Conservation (phyloP, 2,888 invertebrate species). For the Lathronympha strigana region DNA sequence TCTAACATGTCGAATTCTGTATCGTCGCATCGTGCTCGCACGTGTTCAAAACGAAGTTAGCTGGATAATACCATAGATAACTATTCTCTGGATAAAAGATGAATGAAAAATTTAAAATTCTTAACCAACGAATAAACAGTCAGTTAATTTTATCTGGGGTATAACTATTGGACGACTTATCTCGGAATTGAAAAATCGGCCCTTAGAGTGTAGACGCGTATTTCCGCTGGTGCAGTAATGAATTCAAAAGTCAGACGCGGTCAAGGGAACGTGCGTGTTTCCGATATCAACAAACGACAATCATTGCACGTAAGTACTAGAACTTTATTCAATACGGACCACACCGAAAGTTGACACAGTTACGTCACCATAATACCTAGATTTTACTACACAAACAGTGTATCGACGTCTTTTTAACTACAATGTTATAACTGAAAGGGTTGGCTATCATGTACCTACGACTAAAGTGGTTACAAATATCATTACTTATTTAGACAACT, state of each 20-base stretch:
- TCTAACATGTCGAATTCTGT: no score
- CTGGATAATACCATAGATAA: no score
- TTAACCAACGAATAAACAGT: no score
- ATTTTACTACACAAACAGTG: neutral
- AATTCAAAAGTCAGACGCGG: conserved; percentile 31
- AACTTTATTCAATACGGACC: neutral
- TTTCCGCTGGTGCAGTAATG: conserved; percentile 15
- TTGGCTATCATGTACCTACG: neutral
- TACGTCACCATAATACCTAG: no score
- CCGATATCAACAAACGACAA: neutral
- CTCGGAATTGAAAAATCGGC: no score
- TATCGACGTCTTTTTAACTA: neutral
- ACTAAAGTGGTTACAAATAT: neutral
- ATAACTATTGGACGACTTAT: no score
- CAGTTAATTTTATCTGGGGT: no score
- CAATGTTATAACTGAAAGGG: neutral
- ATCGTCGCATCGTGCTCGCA: no score
- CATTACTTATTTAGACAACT: neutral
- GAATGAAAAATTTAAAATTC: no score
- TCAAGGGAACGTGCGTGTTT: conserved; percentile 15
- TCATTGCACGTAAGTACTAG: neutral
- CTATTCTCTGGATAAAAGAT: no score
- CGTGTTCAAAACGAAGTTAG: no score
- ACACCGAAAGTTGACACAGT: neutral
- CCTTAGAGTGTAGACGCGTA: conserved; percentile 21